Base-by-base conservation (phyloP, 1,140 invertebrate genomes). In the Limonius californicus region DNA sequence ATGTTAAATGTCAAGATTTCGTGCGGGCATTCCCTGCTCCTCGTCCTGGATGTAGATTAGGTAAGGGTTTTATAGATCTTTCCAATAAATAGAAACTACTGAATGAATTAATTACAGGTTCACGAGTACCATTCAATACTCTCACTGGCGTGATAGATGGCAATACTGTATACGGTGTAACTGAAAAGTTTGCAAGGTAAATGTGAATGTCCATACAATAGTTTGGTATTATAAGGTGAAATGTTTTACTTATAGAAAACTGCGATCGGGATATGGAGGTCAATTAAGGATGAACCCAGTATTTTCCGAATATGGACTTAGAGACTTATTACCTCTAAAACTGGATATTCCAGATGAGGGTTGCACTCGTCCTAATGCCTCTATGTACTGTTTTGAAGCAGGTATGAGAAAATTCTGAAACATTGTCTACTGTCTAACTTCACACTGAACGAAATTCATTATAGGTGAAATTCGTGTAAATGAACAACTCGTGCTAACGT, bases 391-490 rank as follows among this genome's bases (percentile, higher is more conserved):
- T 74, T 96, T 96, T 73, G 92, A 95, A 83, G 89, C 89, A 68
- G 90, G 89, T 89, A 78, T 78, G n/a, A n/a, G n/a, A n/a, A n/a
- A n/a, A n/a, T n/a, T n/a, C n/a, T n/a, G n/a, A 42, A 47, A 19
- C n/a, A n/a, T n/a, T n/a, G n/a, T n/a, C n/a, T n/a, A n/a, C n/a
- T n/a, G n/a, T n/a, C n/a, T n/a, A 39, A 47, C 15, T 6, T n/a
- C n/a, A 55, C 1, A n/a, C n/a, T n/a, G n/a, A n/a, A n/a, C n/a
- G n/a, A n/a, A n/a, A n/a, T n/a, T n/a, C n/a, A n/a, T 79, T 75
- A 54, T 70, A 89, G 90, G 94, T 72, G 95, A 97, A 80, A 93
- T 95, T 73, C 83, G 95, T 71, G 94, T 97, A 3, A 96, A 95
- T 74, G 94, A 97, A 74, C 94, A 97, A 72, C 76, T 96, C 59